phyloP scores from a whole-genome alignment of 2,888 invertebrate species.

The Formica aserva region DNA sequence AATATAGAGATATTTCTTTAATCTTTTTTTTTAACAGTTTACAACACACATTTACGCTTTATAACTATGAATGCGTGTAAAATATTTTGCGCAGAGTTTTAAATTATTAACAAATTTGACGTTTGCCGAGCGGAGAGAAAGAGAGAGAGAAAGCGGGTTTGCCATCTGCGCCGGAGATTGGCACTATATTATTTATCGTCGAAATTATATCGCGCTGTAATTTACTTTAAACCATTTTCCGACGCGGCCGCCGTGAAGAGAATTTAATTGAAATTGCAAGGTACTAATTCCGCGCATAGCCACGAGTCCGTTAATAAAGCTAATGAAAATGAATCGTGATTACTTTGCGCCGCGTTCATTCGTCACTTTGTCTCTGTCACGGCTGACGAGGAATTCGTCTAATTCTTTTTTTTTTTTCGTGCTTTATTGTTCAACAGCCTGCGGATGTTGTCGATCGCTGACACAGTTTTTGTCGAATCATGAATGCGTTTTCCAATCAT shows the following conservation, averaged over 20 bases:
- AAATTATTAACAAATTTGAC: constrained; percentile 31
- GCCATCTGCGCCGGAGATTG: constrained; percentile 23
- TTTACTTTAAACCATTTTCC: constrained; percentile 52
- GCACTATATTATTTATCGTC: constrained; percentile 52
- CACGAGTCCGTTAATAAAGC: constrained; percentile 48
- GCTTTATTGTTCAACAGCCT: background rate
- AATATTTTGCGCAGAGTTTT: constrained; percentile 11
- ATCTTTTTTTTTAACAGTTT: background rate
- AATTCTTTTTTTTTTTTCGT: background rate
- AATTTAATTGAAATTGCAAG: constrained; percentile 57
- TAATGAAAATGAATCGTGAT: constrained; percentile 56
- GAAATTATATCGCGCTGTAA: constrained; percentile 45
- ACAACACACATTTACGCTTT: background rate
- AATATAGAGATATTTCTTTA: background rate
- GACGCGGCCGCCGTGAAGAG: constrained; percentile 48
- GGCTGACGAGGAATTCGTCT: background rate
- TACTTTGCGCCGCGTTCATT: constrained; percentile 30
- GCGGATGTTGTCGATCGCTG: background rate
- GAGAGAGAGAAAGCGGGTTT: background rate
- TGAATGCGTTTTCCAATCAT: background rate
- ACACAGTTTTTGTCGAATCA: background rate
- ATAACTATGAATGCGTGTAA: background rate
- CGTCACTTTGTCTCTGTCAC: constrained; percentile 33
- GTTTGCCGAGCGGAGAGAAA: background rate
- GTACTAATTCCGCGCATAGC: constrained; percentile 46